A percentile compares a stretch with the other conserved stretches of the same genome.
Conservation (phyloP, 2,888 invertebrate species). For the Osedax frankpressi region DNA sequence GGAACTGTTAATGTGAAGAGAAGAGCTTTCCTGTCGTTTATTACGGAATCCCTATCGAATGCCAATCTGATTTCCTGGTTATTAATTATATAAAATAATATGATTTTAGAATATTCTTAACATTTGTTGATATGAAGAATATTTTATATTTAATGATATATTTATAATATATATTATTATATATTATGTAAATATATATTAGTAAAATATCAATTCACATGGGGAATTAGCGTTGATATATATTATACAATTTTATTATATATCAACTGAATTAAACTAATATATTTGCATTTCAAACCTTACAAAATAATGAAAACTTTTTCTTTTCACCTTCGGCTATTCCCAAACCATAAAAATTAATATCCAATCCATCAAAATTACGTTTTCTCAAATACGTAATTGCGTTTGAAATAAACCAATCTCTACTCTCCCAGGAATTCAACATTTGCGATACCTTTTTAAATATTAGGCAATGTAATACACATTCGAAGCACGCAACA, state of each 20-base stretch:
- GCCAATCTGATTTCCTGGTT: conserved; percentile 4
- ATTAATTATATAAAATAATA: no score
- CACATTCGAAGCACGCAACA: no score
- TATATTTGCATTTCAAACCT: not conserved
- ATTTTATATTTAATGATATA: no score
- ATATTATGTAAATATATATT: no score
- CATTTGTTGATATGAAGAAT: no score
- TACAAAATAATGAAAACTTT: conserved; percentile 4
- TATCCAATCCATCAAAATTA: conserved; percentile 3
- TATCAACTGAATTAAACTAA: no score
- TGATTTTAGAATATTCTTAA: no score
- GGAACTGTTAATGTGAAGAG: not conserved
- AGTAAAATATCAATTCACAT: no score
- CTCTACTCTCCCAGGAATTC: conserved; percentile 7
- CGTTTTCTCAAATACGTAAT: not conserved
- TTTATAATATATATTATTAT: no score
- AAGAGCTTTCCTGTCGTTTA: not conserved
- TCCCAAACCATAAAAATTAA: not conserved
- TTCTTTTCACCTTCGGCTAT: not conserved
- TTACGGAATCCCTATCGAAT: not conserved
- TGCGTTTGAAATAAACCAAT: conserved; percentile 10
- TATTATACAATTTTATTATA: no score
- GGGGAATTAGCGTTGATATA: no score
- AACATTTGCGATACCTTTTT: conserved; percentile 6
- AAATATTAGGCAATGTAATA: no score